Evolutionary conservation across 30 jellyfish, hydroid and myxozoan species (phyloP).

Genomic region (Aurelia sp.): DNA sequence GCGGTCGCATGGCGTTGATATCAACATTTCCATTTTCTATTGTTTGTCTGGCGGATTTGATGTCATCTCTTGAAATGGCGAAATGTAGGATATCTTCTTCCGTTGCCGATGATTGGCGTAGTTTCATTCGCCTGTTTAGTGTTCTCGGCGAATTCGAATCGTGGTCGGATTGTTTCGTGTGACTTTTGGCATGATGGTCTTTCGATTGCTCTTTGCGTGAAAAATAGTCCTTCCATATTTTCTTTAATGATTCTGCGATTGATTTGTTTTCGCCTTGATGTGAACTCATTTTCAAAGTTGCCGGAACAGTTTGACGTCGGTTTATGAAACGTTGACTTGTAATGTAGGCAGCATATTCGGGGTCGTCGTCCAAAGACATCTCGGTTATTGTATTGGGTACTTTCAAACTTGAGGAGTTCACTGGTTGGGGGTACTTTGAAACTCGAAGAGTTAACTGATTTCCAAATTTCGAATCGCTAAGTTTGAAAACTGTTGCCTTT

Average conservation of each 20-base stretch:
- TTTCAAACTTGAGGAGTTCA: no score
- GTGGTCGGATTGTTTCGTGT: slow-evolving; percentile 4
- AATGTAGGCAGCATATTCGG: slow-evolving; percentile 45
- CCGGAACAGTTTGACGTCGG: slow-evolving; percentile 75
- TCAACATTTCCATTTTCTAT: slow-evolving; percentile 62
- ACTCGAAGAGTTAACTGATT: no score
- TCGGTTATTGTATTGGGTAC: not conserved
- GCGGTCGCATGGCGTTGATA: slow-evolving; percentile 73
- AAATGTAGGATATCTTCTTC: slow-evolving; percentile 76
- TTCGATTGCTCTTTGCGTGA: slow-evolving; percentile 52
- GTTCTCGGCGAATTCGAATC: slow-evolving; percentile 52
- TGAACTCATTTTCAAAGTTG: slow-evolving; percentile 40
- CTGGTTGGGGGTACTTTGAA: no score
- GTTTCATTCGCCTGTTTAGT: slow-evolving; percentile 40
- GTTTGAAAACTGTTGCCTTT: no score
- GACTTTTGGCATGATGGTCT: slow-evolving; percentile 3
- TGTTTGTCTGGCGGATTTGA: slow-evolving; percentile 47
- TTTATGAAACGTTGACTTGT: slow-evolving; percentile 45
- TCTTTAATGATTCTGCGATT: slow-evolving; percentile 49
- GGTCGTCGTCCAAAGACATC: slow-evolving; percentile 22
- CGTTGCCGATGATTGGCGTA: slow-evolving; percentile 63
- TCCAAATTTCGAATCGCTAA: no score
- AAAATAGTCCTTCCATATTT: slow-evolving; percentile 57
- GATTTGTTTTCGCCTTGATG: slow-evolving; percentile 36
- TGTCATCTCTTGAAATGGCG: slow-evolving; percentile 71